phyloP scores from a whole-genome alignment of 2,113 vertebrate genomes.

The Heterotilapia buettikoferi region DNA sequence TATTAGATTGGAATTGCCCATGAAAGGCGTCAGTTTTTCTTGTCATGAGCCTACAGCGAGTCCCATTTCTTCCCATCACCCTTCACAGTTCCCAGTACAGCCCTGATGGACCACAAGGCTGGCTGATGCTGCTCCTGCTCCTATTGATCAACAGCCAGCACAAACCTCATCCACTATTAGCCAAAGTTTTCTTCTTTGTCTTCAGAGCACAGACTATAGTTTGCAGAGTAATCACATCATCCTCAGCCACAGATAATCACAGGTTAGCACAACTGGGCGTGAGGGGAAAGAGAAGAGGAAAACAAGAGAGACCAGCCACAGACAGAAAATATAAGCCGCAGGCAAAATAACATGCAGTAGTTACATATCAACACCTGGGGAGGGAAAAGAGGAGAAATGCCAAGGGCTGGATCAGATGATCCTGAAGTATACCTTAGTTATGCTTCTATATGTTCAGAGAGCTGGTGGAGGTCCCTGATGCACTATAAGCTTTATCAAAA shows the following conservation, averaged over 20 bases:
- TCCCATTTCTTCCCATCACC: not conserved
- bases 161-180: not conserved
- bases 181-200: not conserved
- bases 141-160: not conserved
- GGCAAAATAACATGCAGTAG: not conserved
- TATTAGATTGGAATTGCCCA: not conserved
- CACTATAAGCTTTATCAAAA: not conserved
- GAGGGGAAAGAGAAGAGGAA: not conserved
- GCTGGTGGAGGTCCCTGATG: not conserved
- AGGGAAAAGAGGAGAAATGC: not conserved
- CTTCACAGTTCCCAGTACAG: not conserved
- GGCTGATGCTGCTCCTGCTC: rapidly evolving
- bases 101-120: not conserved
- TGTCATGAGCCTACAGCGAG: not conserved
- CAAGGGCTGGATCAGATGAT: not conserved
- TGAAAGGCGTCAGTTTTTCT: not conserved
- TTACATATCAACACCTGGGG: not conserved
- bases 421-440: not conserved
- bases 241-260: not conserved
- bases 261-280: not conserved
- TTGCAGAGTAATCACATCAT: not conserved
- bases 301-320: not conserved
- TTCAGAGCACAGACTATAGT: not conserved
- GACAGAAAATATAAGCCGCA: not conserved
- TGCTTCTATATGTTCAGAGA: not conserved